Evolutionary conservation across 2,888 invertebrate genomes (phyloP).

Genomic region (Lochmaea crataegi): DNA sequence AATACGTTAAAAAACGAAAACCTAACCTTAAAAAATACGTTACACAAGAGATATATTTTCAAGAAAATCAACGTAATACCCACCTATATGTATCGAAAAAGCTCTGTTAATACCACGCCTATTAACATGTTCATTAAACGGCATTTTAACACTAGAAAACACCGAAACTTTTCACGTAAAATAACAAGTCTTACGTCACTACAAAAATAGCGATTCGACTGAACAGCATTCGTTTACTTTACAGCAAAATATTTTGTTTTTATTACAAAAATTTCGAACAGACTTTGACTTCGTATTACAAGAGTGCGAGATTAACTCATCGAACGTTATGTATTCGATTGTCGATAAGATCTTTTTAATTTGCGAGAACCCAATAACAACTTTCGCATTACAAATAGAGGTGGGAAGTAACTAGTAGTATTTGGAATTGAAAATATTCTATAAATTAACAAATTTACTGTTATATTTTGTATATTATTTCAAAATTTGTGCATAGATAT

Average conservation of each 20-base stretch:
- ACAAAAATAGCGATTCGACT: neutral
- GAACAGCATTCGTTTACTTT: neutral
- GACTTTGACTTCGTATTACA: neutral
- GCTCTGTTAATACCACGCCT: conserved; percentile 33
- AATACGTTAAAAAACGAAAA: neutral
- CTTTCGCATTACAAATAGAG: neutral
- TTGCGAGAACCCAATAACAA: neutral
- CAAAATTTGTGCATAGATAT: too few relatives aligned
- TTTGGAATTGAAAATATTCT: neutral
- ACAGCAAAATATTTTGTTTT: neutral
- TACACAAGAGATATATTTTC: neutral
- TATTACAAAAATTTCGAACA: neutral
- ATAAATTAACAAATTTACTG: too few relatives aligned
- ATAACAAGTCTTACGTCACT: neutral
- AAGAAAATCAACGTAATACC: conserved; percentile 7
- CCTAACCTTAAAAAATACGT: neutral
- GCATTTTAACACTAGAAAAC: conserved; percentile 14
- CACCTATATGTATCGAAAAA: conserved; percentile 39
- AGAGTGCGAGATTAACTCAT: neutral
- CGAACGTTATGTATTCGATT: neutral
- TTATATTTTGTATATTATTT: too few relatives aligned
- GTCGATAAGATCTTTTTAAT: neutral
- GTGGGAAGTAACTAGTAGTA: neutral
- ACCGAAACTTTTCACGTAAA: neutral
- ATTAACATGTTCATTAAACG: conserved; percentile 14